A percentile compares a stretch with the other conserved stretches of the same genome.
These are phyloP conservation scores for Bubo blakistoni DNA, from an alignment of 2,113 vertebrate species.

Conservation along the genomic window DNA sequence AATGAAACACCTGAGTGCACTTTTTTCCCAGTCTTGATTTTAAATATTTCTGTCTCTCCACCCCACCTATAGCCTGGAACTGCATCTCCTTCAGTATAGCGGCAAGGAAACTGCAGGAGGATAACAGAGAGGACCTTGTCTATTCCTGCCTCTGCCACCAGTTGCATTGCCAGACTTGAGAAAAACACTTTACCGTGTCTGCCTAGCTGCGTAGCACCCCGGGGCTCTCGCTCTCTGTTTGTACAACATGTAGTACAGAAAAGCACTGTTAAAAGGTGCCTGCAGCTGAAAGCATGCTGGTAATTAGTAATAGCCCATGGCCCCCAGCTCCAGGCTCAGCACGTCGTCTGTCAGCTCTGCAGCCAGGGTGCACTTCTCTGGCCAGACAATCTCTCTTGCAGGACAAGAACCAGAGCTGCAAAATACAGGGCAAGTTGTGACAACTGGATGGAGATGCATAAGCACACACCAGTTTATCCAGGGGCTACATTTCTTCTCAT, in stretches of 20 bases:
- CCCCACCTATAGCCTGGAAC: neutral
- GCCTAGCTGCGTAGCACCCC: neutral
- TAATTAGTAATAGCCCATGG: neutral
- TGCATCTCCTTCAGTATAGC: neutral
- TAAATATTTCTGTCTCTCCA: neutral
- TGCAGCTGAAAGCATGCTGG: neutral
- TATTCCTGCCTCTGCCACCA: neutral
- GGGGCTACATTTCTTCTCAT: neutral
- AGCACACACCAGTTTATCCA: neutral
- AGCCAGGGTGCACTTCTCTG: neutral
- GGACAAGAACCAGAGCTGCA: neutral
- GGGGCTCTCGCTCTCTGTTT: neutral
- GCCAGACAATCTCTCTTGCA: neutral
- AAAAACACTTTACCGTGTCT: neutral
- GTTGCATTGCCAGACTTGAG: neutral
- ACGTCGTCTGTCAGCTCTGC: neutral
- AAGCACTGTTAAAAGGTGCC: neutral
- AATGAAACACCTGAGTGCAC: neutral
- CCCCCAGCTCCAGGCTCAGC: neutral
- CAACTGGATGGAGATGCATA: neutral
- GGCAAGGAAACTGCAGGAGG: neutral
- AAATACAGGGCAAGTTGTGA: rapidly evolving
- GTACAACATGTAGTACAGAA: neutral
- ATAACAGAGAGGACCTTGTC: neutral
- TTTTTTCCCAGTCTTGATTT: neutral